Evolutionary conservation across 2,797 vertebrate genomes (phyloP), one percentile per base, ranked within the genome.

Genomic region (Tamandua tetradactyla): DNA sequence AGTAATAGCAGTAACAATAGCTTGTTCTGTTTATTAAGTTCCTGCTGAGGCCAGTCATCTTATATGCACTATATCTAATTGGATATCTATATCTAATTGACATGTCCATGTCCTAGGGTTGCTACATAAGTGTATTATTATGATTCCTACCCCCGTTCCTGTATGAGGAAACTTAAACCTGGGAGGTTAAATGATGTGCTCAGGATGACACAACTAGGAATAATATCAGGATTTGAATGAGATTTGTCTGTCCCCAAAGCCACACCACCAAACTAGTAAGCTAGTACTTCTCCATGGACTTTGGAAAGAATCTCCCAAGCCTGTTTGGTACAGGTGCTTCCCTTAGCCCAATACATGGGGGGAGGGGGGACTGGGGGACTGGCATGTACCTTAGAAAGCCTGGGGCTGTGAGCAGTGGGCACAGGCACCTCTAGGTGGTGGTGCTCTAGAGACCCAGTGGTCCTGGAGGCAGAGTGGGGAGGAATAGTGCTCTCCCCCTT

Each of bases 181-280:
- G n/a, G 55, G 61, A 81, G 23, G 27, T 40, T 68, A 40, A 86
- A 27, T 68, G 42, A 57, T n/a, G 20, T 11, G 25, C 62, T 47
- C 15, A 4, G 72, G 52, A 55, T 68, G 76, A 94, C 80, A 40
- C 37, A 79, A 20, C 40, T 72, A 71, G 61, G 3, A 66, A 23
- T 59, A 69, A 69, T 61, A 76, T 69, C 80, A 94, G 71, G 69
- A 90, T 81, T 52, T 62, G 74, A 76, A 20, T 30, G 12, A 40
- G 47, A 47, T 88, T 61, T 37, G 62, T 49, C 62, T 62, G 30
- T 87, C 71, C 93, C 64, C 64, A 93, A 69, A 93, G 76, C 27
- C 13, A 44, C 40, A 14, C 64, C 55, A 55, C 30, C 49, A 42
- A n/a, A 90, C 59, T 85, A 74, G 49, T 40, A 47, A 88, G 79